phyloP scores from a whole-genome alignment of 2,888 invertebrate species.

The Urechis unicinctus region DNA sequence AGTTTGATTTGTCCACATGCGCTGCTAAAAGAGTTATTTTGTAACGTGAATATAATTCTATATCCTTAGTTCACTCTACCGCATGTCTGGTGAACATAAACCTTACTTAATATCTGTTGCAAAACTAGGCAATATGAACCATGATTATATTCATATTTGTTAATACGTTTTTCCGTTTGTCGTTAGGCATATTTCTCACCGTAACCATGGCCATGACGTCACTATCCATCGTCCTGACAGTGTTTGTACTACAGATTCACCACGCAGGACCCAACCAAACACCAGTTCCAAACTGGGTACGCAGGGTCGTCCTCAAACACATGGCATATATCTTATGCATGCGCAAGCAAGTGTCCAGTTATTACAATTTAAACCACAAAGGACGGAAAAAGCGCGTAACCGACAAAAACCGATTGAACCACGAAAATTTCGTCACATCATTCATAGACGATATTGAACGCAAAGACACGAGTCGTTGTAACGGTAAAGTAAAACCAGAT shows the following conservation, averaged over 20 bases:
- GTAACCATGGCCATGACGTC: slow-evolving; percentile 53
- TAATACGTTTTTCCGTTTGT: too few relatives aligned
- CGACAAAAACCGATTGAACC: slow-evolving; percentile 1
- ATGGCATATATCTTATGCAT: slow-evolving; percentile 45
- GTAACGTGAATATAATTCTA: too few relatives aligned
- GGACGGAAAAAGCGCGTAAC: background rate
- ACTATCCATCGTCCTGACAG: slow-evolving; percentile 50
- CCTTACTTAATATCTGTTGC: too few relatives aligned
- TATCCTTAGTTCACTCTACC: too few relatives aligned
- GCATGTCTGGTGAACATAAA: too few relatives aligned
- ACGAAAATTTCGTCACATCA: slow-evolving; percentile 31
- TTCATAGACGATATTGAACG: slow-evolving; percentile 26
- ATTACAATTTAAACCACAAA: slow-evolving; percentile 10
- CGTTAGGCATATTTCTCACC: slow-evolving; percentile 52
- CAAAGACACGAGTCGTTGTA: slow-evolving; percentile 27
- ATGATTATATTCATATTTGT: too few relatives aligned
- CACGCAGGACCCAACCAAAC: slow-evolving; percentile 48
- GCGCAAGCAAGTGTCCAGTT: slow-evolving; percentile 13
- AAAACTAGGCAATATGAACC: too few relatives aligned
- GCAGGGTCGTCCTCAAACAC: slow-evolving; percentile 39
- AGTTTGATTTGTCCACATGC: background rate
- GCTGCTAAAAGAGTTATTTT: too few relatives aligned
- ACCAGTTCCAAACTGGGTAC: slow-evolving; percentile 47
- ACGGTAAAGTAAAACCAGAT: slow-evolving; percentile 18
- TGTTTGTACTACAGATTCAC: slow-evolving; percentile 51